Conservation (phyloP, 1,140 invertebrate genomes). For the Monomorium pharaonis region DNA sequence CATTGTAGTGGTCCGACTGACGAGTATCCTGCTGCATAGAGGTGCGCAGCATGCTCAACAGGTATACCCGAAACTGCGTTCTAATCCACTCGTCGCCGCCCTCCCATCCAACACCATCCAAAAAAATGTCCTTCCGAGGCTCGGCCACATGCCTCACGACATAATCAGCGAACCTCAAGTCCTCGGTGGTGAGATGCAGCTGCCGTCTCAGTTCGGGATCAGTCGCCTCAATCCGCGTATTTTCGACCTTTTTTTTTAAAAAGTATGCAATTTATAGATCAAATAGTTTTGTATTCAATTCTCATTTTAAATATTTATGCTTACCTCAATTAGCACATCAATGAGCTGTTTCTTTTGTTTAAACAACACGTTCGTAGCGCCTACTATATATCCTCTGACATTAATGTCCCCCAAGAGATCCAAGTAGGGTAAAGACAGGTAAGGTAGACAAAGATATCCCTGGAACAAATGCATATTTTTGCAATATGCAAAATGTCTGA, state of each 20-base stretch:
- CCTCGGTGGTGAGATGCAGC: slow-evolving; percentile 96
- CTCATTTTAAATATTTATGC: slow-evolving; percentile 32
- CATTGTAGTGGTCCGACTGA: slow-evolving; percentile 95
- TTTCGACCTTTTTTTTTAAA: slow-evolving; percentile 86
- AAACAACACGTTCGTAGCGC: slow-evolving; percentile 98
- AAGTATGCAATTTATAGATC: not conserved
- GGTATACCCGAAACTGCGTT: slow-evolving; percentile 96
- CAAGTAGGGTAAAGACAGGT: slow-evolving; percentile 97
- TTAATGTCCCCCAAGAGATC: slow-evolving; percentile 95
- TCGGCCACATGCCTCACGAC: slow-evolving; percentile 94
- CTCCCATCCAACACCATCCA: slow-evolving; percentile 94
- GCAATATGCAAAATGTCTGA: not conserved
- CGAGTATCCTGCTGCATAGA: slow-evolving; percentile 90
- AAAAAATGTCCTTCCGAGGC: slow-evolving; percentile 91
- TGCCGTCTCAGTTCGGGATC: slow-evolving; percentile 93
- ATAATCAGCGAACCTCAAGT: slow-evolving; percentile 97
- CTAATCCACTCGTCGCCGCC: slow-evolving; percentile 98
- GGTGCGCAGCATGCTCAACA: slow-evolving; percentile 94
- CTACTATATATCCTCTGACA: slow-evolving; percentile 96
- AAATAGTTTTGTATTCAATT: not conserved
- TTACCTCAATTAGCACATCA: slow-evolving; percentile 96
- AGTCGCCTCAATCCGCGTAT: slow-evolving; percentile 94
- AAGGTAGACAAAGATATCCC: slow-evolving; percentile 98
- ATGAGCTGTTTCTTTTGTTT: slow-evolving; percentile 97
- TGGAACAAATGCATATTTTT: slow-evolving; percentile 76